Evolutionary conservation across 53 echinoderm and acorn worm species (phyloP), one percentile per base, ranked within the genome.

Genomic region (Stichopus horrens): DNA sequence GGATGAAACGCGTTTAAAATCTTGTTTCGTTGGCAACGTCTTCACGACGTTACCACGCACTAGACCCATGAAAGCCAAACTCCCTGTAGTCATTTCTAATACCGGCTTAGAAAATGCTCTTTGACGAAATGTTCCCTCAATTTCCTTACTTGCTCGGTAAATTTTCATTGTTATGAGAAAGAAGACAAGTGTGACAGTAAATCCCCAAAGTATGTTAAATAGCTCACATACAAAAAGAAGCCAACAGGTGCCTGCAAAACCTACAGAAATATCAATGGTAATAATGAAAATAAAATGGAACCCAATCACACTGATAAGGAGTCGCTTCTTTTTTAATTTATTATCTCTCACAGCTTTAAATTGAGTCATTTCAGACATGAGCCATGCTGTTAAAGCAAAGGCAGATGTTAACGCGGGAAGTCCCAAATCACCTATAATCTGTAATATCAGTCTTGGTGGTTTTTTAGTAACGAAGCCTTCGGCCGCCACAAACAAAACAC

Each of bases 401-500:
- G 85, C 66, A 7, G 85, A 85, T 7, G 85, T 85, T 5, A 85
- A 67, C 11, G 85, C 85, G 9, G 85, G 85, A 10, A 85, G 23
- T 5, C 67, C 21, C 9, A 85, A 59, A 67, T 85, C 85, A 7
- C 85, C 85, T 7, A 68, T 66, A 23, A 85, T 52, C 16, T 85
- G 85, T 8, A 66, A 8, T 22, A 85, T 23, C 52, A 81, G 57
- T 19, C 20, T 4, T 8, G 14, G 9, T 13, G 4, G 53, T 18
- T 9, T 7, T 16, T 57, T 9, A 4, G 3, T n/a, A 6, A 66
- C 52, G 53, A 23, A 9, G 14, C 71, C 71, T 52, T 65, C 21
- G 20, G 85, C 63, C 5, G 52, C 23, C 8, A 23, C 51, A 10
- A 65, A 66, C 4, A 85, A 23, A 66, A 67, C 67, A 7, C 85